Base-by-base conservation (phyloP, 1,140 invertebrate species). In the Pollicipes pollicipes region DNA sequence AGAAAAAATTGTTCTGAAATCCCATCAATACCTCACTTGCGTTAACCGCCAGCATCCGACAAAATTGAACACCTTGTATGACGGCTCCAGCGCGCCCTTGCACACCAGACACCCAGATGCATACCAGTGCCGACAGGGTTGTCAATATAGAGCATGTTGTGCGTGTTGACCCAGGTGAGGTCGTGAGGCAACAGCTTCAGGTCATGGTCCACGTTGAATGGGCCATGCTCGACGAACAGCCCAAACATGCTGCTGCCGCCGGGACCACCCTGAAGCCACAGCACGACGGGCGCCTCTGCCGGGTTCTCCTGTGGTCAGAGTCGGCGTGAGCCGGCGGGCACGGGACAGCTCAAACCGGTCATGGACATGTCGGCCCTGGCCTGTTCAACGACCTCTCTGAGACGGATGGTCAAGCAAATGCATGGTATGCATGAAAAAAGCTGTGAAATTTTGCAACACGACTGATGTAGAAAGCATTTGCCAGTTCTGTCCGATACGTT, bases 201-300 rank as follows among this genome's bases (percentile, higher is more conserved):
- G 69, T 87, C 80, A 71, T 82, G 78, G 27, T 83, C 83, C 31
- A 91, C 83, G 32, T 68, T 74, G 71, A 89, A 87, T 0, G 91
- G 91, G 0, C 91, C 91, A 76, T 92, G 87, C 80, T 93, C 90
- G 0, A 84, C 82, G 75, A 94, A 93, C 0, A 94, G 79, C 0
- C 90, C 91, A 76, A 86, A 90, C 30, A 94, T 77, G 0, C 90
- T 91, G 0, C 87, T 85, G 8, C 86, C 85, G 0, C 91, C 91
- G 0, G 91, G 92, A 16, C 89, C 83, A 69, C 90, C 91, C 82
- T 94, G 90, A 1, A 94, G 83, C 91, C 91, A 95, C 26, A 94
- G 78, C 24, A 93, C 80, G 72, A 93, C 84, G 0, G 90, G 90
- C 3, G 86, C 87, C 30, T 77, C 78, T 58, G 77, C 77, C 24